Conservation (phyloP, 2,797 vertebrate genomes). For the Parauchenoglanis ngamensis region DNA sequence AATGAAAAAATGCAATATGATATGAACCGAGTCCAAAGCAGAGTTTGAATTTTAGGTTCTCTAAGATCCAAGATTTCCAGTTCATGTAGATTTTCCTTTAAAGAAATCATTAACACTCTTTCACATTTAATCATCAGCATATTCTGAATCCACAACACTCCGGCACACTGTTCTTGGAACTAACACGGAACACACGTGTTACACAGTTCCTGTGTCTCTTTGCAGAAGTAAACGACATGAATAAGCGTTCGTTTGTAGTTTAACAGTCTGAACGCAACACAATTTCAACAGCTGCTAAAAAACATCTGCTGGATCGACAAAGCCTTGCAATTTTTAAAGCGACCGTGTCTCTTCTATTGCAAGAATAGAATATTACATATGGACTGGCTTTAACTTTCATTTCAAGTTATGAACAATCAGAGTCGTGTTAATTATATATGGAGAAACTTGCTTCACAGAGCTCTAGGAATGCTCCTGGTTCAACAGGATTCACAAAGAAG, state of each 20-base stretch:
- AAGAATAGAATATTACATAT: neutral
- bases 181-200: neutral
- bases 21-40: neutral
- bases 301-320: neutral
- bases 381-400: neutral
- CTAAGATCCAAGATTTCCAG: conserved; percentile 6
- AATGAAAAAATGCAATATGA: neutral
- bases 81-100: neutral
- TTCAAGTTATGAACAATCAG: neutral
- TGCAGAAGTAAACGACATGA: neutral
- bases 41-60: neutral
- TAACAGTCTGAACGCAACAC: neutral
- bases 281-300: neutral
- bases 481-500: neutral
- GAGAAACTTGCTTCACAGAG: neutral
- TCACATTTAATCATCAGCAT: neutral
- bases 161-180: neutral
- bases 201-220: neutral
- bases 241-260: neutral
- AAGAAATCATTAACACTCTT: neutral
- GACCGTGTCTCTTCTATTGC: neutral
- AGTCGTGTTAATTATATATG: neutral
- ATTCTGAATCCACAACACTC: neutral
- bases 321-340: neutral
- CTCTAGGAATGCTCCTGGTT: neutral